These are phyloP conservation scores for Podilymbus podiceps DNA, from an alignment of 2,113 vertebrate species.

Conservation along the genomic window DNA sequence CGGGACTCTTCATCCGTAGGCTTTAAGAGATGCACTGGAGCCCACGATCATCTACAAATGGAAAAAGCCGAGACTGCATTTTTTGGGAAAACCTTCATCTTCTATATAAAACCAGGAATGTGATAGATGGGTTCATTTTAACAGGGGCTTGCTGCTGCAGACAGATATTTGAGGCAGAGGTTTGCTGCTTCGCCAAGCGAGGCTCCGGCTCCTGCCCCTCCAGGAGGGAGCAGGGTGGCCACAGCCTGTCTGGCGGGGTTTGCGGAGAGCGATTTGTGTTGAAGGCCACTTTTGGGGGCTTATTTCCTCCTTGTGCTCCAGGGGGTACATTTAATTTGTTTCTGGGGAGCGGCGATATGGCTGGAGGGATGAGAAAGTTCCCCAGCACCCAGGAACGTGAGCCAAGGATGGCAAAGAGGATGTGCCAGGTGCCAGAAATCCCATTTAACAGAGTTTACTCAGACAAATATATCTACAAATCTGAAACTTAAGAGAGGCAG, in stretches of 20 bases:
- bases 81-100: neutral
- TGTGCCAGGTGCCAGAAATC: neutral
- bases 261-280: neutral
- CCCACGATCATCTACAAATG: neutral
- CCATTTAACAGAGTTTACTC: neutral
- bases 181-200: rapidly evolving
- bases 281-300: neutral
- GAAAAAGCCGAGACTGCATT: neutral
- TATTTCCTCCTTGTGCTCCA: neutral
- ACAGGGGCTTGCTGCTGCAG: neutral
- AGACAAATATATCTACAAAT: neutral
- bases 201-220: neutral
- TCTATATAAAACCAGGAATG: neutral
- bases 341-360: neutral
- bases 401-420: neutral
- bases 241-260: neutral
- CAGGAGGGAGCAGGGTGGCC: neutral
- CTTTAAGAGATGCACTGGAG: neutral
- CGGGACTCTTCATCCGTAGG: neutral
- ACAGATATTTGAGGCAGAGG: neutral
- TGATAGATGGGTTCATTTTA: neutral
- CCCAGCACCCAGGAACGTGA: neutral
- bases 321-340: neutral
- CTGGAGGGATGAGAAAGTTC: neutral
- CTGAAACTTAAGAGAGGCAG: slow-evolving; percentile 1